These are phyloP conservation scores for Halcyon badia DNA, from an alignment of 2,797 vertebrate species.

Conservation along the genomic window DNA sequence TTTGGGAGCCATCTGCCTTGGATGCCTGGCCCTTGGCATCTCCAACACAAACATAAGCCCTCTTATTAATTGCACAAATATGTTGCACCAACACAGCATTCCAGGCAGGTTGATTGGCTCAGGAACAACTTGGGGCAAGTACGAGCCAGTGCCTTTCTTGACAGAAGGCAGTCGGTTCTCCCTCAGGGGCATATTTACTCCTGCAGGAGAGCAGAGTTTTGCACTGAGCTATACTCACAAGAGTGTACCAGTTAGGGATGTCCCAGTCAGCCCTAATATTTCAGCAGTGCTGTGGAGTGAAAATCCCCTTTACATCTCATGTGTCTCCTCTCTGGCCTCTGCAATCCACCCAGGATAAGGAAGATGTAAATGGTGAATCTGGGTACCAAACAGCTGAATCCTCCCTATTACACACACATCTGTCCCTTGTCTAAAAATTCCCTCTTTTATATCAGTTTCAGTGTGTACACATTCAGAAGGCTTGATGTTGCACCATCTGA, in stretches of 20 bases:
- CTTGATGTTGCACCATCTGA: background rate
- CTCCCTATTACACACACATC: background rate
- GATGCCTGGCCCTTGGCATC: background rate
- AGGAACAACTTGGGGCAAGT: background rate
- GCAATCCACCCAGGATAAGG: background rate
- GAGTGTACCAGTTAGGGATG: background rate
- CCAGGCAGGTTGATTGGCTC: background rate
- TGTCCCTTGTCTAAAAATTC: background rate
- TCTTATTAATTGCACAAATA: slow-evolving; percentile 2
- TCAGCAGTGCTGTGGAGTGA: background rate
- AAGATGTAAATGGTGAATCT: background rate
- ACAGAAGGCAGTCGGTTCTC: background rate
- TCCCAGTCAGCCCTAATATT: background rate
- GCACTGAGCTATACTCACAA: background rate
- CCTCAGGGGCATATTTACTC: background rate
- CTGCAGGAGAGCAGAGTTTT: background rate
- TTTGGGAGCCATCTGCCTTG: slow-evolving; percentile 6
- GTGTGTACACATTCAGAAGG: background rate
- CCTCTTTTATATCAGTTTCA: background rate
- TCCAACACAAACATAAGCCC: background rate
- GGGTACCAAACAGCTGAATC: background rate
- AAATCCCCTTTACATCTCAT: background rate
- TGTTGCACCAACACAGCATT: background rate
- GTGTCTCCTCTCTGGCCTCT: background rate
- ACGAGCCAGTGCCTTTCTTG: background rate